Base-by-base conservation (phyloP, 1,140 invertebrate genomes). In the Drosophila erecta region DNA sequence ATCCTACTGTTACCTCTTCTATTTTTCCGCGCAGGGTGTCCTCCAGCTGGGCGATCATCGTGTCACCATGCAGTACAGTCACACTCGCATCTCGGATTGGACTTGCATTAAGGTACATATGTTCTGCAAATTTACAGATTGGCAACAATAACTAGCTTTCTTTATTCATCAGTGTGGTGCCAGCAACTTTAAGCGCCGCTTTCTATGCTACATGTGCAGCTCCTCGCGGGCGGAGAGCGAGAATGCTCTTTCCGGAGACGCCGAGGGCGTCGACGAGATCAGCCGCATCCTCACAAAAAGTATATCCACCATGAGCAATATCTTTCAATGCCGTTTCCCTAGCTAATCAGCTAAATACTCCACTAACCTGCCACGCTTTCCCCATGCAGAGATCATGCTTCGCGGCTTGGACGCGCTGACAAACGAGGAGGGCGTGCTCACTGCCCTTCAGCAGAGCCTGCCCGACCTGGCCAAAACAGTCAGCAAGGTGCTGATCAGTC, bases 131-230 rank as follows among this genome's bases (percentile, higher is more conserved):
- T 7, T 8, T 30, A 3, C 30, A 10, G 30, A 30, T 30, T 30
- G 30, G 30, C 2, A 3, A 8, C 30, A 30, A 30, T 8, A 30
- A 30, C 2, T 30, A 10, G 30, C 2, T 2, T 55, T 33, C 11
- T 20, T 47, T 44, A 74, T 90, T 74, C 1, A 20, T 2, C 76
- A 98, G 96, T 99, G 98, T 94, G 96, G 96, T 61, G 96, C 96
- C 46, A 96, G 97, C 90, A 98, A 98, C 93, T 99, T 98, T 92
- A 97, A 97, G 92, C 94, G 97, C 55, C 94, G 98, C 66, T 96
- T 97, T 81, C 95, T 94, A 37, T 99, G 98, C 91, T 98, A 97
- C 91, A 97, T 97, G 92, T 99, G 98, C 92, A 95, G 95, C 81
- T 95, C 96, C 24, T 95, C 96, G 8, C 94, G 97, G 81, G 95